These are phyloP conservation scores for Synergus umbraculus DNA, from an alignment of 2,888 invertebrate species.

Conservation along the genomic window DNA sequence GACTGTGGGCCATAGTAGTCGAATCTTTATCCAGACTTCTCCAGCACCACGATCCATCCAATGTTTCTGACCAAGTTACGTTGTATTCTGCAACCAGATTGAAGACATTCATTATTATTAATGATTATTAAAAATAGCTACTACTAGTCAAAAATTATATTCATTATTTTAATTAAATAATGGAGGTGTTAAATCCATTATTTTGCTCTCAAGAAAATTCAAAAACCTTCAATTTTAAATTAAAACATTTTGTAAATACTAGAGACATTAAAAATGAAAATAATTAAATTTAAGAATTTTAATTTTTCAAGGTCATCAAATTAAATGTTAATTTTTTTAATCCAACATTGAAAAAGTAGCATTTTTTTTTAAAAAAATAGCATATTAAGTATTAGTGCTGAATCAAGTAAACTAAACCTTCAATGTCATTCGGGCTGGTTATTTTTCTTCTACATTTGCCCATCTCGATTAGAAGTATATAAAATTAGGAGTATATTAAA, in stretches of 20 bases:
- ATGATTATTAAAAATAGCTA: not conserved
- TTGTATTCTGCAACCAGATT: conserved; percentile 64
- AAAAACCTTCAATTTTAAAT: too few species aligned
- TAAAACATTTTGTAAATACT: not conserved
- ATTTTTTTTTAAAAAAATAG: too few species aligned
- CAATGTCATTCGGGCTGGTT: not conserved
- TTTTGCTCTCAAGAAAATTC: too few species aligned
- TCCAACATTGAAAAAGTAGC: too few species aligned
- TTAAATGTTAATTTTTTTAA: too few species aligned
- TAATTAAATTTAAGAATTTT: not conserved
- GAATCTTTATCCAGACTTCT: conserved; percentile 77
- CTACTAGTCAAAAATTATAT: too few species aligned
- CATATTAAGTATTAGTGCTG: not conserved
- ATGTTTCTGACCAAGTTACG: conserved; percentile 72
- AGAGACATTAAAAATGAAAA: too few species aligned
- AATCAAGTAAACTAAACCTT: not conserved
- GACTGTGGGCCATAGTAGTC: conserved; percentile 82
- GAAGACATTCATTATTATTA: not conserved
- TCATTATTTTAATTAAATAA: too few species aligned
- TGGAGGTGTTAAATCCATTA: too few species aligned
- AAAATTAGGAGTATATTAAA: not conserved
- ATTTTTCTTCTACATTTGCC: not conserved
- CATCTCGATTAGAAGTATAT: conserved; percentile 1
- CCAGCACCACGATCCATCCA: conserved; percentile 76
- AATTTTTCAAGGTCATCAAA: too few species aligned